phyloP scores from a whole-genome alignment of 2,113 vertebrate species.

The Chaetodon auriga region DNA sequence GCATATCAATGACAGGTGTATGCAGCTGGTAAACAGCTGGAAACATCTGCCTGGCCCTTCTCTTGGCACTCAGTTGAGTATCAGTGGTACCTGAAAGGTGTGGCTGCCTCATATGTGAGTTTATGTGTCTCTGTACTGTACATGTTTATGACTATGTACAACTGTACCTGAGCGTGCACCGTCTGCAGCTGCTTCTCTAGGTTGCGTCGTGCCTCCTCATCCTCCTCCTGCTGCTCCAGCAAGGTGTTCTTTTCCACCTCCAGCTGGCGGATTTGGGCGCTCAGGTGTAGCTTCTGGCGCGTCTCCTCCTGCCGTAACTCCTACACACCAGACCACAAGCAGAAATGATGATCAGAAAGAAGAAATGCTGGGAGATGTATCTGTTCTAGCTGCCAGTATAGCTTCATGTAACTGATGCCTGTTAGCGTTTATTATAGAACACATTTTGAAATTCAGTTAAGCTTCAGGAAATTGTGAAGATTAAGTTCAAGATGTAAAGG shows the following conservation, averaged over 20 bases:
- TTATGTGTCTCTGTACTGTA: neutral
- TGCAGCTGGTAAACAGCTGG: constrained; percentile 35
- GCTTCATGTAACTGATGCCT: too few species aligned
- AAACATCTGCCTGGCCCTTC: neutral
- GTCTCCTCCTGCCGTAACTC: constrained; percentile 97
- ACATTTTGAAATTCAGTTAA: too few species aligned
- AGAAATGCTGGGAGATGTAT: neutral
- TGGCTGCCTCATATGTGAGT: neutral
- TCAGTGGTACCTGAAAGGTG: neutral
- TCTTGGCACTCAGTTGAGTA: neutral
- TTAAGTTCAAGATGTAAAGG: neutral
- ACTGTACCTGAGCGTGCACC: constrained; percentile 90
- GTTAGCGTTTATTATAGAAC: neutral
- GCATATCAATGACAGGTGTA: constrained; percentile 13
- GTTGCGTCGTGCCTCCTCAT: constrained; percentile 92
- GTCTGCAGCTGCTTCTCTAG: constrained; percentile 93
- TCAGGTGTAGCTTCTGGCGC: constrained; percentile 95
- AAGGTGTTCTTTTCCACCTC: constrained; percentile 95
- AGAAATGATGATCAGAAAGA: constrained; percentile 22
- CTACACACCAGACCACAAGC: constrained; percentile 75
- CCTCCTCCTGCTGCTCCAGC: constrained; percentile 97
- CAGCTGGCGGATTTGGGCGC: constrained; percentile 94
- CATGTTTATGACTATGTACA: neutral
- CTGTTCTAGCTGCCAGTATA: neutral
- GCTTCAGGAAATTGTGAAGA: too few species aligned